Base-by-base conservation (phyloP, 2,888 invertebrate species). In the Sicus ferrugineus region DNA sequence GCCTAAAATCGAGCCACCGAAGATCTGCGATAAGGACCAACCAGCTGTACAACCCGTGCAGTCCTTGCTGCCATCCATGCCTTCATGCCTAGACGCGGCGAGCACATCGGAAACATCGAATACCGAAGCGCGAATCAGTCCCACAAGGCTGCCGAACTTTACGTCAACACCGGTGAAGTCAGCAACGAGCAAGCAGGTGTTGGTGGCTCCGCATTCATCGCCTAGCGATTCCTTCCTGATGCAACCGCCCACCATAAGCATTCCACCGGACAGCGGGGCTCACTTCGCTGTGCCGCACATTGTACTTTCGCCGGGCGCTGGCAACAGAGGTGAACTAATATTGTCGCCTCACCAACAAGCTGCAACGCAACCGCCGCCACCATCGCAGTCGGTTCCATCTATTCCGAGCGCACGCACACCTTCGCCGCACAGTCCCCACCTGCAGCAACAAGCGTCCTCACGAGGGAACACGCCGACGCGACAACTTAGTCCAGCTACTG, bases 191-290 rank as follows among this genome's bases (percentile, higher is more conserved):
- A 74, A 73, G 26, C 73, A 64, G 19, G 11, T 42, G 9, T 3
- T 31, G 11, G 16, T 21, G 63, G 48, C 52, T 21, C 30, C 38
- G 4, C 38, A 38, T n/a, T 23, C 72, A 34, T 1, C 21, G 7
- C 6, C 11, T 30, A 56, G 80, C 23, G 82, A 84, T 77, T 85
- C 86, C 69, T 85, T 78, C 9, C 88, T 86, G 73, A 87, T 89
- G 83, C 91, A 90, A 77, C 88, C 91, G 16, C 88, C 91, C 4
- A 89, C 90, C 0, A 90, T 91, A 19, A 90, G 89, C 76, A 89
- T 91, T 76, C 90, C 91, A 3, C 90, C 91, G 3, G 89, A 89
- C 52, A 74, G 77, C 2, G 69, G 78, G 7, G 63, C 81, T 1
- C 84, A 84, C 56, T 84, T 83, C 72, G 77, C 79, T 28, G 79